These are phyloP conservation scores for Erethizon dorsatum DNA, from an alignment of 2,797 vertebrate genomes.

Conservation along the genomic window DNA sequence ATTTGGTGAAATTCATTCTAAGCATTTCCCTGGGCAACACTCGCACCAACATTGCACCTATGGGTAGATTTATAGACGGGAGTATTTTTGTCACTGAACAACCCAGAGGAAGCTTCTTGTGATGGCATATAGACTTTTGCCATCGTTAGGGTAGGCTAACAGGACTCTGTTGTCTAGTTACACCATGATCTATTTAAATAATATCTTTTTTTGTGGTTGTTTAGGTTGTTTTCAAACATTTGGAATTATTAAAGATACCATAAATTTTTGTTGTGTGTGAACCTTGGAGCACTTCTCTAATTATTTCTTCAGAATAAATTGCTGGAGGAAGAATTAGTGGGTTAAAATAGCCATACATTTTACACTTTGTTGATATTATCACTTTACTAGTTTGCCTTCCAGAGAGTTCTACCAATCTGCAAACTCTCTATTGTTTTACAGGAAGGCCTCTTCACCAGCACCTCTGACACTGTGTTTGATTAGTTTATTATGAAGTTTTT, in stretches of 20 bases:
- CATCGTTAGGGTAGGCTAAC: not conserved
- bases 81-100: not conserved
- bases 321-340: slow-evolving; percentile 25
- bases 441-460: not conserved
- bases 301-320: slow-evolving; percentile 56
- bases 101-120: not conserved
- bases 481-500: not conserved
- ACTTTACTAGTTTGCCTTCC: not conserved
- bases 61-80: not conserved
- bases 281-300: slow-evolving; percentile 33
- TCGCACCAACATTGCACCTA: rapidly evolving
- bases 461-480: not conserved
- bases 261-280: slow-evolving; percentile 27
- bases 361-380: not conserved
- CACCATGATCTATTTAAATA: slow-evolving; percentile 21
- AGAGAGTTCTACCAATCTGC: not conserved
- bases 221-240: slow-evolving; percentile 48
- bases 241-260: slow-evolving; percentile 51
- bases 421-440: not conserved
- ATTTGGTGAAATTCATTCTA: not conserved
- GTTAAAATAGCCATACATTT: not conserved
- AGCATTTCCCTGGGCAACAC: rapidly evolving
- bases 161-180: slow-evolving; percentile 15
- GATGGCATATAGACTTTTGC: not conserved
- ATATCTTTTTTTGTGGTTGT: not conserved